These are phyloP conservation scores for Subacronicta megacephala DNA, from an alignment of 2,888 invertebrate genomes.

Conservation along the genomic window DNA sequence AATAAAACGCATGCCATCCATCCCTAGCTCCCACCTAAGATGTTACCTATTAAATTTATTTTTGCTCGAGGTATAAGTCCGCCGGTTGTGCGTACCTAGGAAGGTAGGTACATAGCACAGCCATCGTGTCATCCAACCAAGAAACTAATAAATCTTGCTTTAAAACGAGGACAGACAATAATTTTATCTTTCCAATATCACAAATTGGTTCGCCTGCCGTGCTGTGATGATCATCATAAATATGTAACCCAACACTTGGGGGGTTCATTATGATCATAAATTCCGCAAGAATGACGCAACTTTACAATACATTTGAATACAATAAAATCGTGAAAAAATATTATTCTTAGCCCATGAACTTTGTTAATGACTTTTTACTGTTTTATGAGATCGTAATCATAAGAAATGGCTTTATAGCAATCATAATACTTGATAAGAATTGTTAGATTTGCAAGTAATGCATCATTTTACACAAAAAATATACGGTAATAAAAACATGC, in stretches of 20 bases:
- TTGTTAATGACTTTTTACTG: background rate
- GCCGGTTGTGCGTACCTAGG: too few species aligned
- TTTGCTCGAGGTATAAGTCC: too few species aligned
- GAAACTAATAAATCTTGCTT: too few species aligned
- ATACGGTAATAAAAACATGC: conserved; percentile 4
- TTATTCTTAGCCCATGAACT: background rate
- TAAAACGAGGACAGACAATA: too few species aligned
- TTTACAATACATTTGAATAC: background rate
- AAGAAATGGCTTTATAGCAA: background rate
- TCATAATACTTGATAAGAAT: conserved; percentile 4
- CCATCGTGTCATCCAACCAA: too few species aligned
- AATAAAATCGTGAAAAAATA: background rate
- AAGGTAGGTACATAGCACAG: too few species aligned
- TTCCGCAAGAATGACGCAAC: background rate
- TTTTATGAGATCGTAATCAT: conserved; percentile 1
- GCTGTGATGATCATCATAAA: too few species aligned
- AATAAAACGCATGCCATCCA: too few species aligned
- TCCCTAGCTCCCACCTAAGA: too few species aligned
- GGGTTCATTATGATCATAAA: background rate
- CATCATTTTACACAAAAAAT: background rate
- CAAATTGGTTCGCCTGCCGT: background rate
- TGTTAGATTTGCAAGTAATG: conserved; percentile 13
- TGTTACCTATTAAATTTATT: too few species aligned
- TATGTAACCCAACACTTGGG: too few species aligned
- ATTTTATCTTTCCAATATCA: background rate